Conservation (phyloP, 2,113 vertebrate species). For the Prionailurus viverrinus region DNA sequence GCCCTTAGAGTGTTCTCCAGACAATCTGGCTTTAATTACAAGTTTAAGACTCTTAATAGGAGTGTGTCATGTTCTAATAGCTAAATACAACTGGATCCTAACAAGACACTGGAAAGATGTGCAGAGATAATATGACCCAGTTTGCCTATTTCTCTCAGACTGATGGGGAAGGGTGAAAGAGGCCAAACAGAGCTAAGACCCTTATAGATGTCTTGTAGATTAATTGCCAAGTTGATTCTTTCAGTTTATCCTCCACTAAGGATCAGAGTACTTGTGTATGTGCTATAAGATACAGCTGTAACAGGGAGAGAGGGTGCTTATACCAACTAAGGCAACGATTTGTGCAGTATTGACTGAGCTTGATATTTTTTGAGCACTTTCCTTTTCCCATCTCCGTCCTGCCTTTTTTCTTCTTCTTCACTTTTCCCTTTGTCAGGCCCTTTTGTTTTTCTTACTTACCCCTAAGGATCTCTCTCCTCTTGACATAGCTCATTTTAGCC, state of each 20-base stretch:
- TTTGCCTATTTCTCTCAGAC: not conserved
- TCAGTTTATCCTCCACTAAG: not conserved
- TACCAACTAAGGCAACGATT: not conserved
- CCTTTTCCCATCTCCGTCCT: not conserved
- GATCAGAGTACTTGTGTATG: not conserved
- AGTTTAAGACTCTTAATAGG: constrained; percentile 65
- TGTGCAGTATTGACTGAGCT: not conserved
- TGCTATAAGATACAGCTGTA: not conserved
- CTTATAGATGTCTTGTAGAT: not conserved
- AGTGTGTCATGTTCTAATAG: constrained; percentile 59
- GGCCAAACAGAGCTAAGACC: not conserved
- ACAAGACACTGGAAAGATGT: not conserved
- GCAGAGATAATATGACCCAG: not conserved
- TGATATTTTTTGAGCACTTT: not conserved
- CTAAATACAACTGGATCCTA: constrained; percentile 38
- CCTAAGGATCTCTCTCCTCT: not conserved
- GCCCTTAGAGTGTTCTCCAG: constrained; percentile 59
- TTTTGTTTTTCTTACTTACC: not conserved
- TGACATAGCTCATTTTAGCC: not conserved
- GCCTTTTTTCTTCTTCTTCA: not conserved
- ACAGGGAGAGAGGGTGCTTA: not conserved
- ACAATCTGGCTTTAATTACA: constrained; percentile 74
- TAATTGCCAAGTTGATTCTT: not conserved
- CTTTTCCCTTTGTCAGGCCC: not conserved
- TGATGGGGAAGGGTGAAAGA: not conserved